A percentile compares a stretch with the other conserved stretches of the same genome.
These are phyloP conservation scores for Standfussiana lucernea DNA, from an alignment of 2,888 invertebrate genomes.

Conservation along the genomic window DNA sequence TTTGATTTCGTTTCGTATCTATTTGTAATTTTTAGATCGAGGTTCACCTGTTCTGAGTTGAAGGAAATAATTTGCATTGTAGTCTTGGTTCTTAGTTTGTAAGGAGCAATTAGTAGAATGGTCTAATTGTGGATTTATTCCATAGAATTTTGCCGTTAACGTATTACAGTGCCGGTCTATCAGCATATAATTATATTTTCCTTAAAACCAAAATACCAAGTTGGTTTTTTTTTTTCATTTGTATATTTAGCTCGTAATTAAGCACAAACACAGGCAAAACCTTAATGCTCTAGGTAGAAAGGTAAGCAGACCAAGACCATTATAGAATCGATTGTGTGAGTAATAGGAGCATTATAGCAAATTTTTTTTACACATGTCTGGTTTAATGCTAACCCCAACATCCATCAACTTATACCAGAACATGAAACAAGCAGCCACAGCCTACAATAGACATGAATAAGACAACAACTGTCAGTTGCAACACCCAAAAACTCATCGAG, in stretches of 20 bases:
- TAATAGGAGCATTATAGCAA: background rate
- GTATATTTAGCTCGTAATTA: background rate
- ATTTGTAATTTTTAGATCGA: conserved; percentile 46
- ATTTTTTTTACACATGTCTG: background rate
- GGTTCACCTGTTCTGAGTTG: conserved; percentile 16
- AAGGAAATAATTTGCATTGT: conserved; percentile 15
- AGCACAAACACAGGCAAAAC: background rate
- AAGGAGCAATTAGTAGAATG: background rate
- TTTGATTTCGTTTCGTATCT: conserved; percentile 60
- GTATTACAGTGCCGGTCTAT: too few species aligned
- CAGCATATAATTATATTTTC: background rate
- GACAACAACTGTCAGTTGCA: conserved; percentile 60
- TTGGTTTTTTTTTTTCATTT: background rate
- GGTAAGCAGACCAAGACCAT: background rate
- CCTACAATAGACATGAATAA: conserved; percentile 64
- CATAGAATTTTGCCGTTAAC: too few species aligned
- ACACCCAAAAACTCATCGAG: conserved; percentile 61
- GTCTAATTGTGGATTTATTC: background rate
- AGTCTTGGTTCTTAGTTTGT: background rate
- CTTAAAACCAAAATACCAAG: background rate
- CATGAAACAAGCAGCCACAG: conserved; percentile 18
- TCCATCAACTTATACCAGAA: conserved; percentile 2
- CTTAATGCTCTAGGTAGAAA: background rate
- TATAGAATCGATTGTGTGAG: background rate
- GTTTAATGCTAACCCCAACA: background rate